phyloP scores from a whole-genome alignment of 2,888 invertebrate species.

The Melinaea menophilus region DNA sequence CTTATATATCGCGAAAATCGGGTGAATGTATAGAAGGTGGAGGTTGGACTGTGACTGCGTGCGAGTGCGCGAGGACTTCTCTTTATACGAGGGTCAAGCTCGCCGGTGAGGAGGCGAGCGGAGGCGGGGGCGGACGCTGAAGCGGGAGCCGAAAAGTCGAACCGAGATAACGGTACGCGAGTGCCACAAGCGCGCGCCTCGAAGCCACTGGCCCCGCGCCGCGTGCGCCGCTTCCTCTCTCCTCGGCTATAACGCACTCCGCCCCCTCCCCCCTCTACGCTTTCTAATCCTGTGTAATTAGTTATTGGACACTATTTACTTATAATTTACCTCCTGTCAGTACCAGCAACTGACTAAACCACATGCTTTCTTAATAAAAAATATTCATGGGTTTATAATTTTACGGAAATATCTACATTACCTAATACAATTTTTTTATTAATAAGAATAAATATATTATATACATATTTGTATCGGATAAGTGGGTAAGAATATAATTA shows the following conservation, averaged over 20 bases:
- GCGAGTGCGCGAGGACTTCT: slow-evolving; percentile 54
- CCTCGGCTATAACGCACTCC: slow-evolving; percentile 29
- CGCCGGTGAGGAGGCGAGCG: slow-evolving; percentile 36
- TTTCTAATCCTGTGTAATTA: slow-evolving; percentile 53
- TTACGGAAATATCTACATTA: background rate
- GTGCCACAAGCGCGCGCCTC: slow-evolving; percentile 46
- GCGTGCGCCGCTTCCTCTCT: slow-evolving; percentile 39
- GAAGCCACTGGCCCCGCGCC: slow-evolving; percentile 44
- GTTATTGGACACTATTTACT: slow-evolving; percentile 48
- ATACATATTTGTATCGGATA: too few relatives aligned
- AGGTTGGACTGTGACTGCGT: slow-evolving; percentile 68
- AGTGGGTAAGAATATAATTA: too few relatives aligned
- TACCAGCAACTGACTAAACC: slow-evolving; percentile 14
- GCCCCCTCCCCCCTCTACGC: slow-evolving; percentile 40
- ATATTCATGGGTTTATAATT: background rate
- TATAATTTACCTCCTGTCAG: slow-evolving; percentile 40
- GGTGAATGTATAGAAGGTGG: slow-evolving; percentile 58
- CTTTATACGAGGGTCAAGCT: slow-evolving; percentile 59
- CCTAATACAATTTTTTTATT: too few relatives aligned
- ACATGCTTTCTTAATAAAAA: background rate
- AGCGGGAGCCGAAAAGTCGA: slow-evolving; percentile 37
- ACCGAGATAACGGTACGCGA: slow-evolving; percentile 29
- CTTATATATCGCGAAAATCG: slow-evolving; percentile 44
- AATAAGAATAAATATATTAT: too few relatives aligned
- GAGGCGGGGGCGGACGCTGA: slow-evolving; percentile 43